Conservation (phyloP, 1,140 invertebrate species). For the Ceratina calcarata region DNA sequence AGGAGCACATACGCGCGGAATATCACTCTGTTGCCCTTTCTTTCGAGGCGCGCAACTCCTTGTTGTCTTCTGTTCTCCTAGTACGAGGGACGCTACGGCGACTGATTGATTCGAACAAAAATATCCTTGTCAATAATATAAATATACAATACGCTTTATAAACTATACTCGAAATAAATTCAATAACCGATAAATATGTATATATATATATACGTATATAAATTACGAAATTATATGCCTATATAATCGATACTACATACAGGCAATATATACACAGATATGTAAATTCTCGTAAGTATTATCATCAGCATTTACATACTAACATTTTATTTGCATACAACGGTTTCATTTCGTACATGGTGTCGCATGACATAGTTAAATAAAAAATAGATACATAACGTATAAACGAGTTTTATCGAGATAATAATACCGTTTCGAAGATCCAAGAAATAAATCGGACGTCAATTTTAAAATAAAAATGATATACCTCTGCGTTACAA, state of each 20-base stretch:
- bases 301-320: background rate
- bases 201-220: too few relatives aligned
- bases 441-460: background rate
- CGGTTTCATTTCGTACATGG: background rate
- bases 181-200: background rate
- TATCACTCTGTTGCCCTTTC: constrained; percentile 53
- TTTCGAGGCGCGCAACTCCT: constrained; percentile 49
- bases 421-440: background rate
- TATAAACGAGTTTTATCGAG: background rate
- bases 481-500: background rate
- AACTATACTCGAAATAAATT: background rate
- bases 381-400: background rate
- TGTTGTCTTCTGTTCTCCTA: constrained; percentile 65
- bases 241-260: too few relatives aligned
- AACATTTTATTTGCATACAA: background rate
- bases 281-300: background rate
- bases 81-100: constrained; percentile 60
- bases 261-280: background rate
- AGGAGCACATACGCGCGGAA: constrained; percentile 67
- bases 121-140: constrained; percentile 40
- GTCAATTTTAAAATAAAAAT: background rate
- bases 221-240: background rate
- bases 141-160: background rate
- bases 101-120: constrained; percentile 51
- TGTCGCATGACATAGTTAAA: background rate